These are phyloP conservation scores for Tiliacea aurago DNA, from an alignment of 2,888 invertebrate genomes.

Conservation along the genomic window DNA sequence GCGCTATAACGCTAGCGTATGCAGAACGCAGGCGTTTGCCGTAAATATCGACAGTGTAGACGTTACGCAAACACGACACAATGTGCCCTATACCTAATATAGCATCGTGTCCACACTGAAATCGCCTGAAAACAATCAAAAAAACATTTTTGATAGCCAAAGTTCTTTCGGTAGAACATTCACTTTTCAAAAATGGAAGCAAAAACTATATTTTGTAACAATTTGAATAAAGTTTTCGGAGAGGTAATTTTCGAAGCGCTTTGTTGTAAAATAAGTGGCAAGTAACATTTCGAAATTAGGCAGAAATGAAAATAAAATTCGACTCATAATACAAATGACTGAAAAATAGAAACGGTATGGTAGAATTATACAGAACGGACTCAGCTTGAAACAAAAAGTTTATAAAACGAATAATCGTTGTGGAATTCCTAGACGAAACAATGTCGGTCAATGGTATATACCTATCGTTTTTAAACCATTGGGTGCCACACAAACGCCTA, in stretches of 20 bases:
- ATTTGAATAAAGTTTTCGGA: not conserved
- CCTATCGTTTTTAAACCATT: slow-evolving; percentile 15
- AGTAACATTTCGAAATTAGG: not conserved
- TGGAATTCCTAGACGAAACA: slow-evolving; percentile 9
- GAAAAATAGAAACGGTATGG: not conserved
- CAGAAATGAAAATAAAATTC: slow-evolving; percentile 15
- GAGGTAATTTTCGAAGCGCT: slow-evolving; percentile 3
- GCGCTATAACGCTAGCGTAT: slow-evolving; percentile 32
- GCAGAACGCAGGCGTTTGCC: slow-evolving; percentile 26
- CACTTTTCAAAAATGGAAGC: not conserved
- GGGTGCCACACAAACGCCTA: not conserved
- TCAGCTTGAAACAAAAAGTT: slow-evolving; percentile 18
- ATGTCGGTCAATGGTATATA: not conserved
- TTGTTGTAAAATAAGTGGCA: not conserved
- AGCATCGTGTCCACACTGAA: slow-evolving; percentile 1
- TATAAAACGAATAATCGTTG: slow-evolving; percentile 13
- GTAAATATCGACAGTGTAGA: slow-evolving; percentile 43
- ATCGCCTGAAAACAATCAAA: slow-evolving; percentile 4
- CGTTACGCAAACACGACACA: slow-evolving; percentile 31
- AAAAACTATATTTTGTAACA: not conserved
- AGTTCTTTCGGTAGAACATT: slow-evolving; percentile 2
- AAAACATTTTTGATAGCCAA: not conserved
- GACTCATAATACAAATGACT: not conserved
- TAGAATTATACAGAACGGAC: not conserved
- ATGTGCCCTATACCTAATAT: slow-evolving; percentile 13